Percentiles rank a stretch among this genome's conserved stretches.
Conservation (phyloP, 2,113 vertebrate species). For the Stigmatopora argus region DNA sequence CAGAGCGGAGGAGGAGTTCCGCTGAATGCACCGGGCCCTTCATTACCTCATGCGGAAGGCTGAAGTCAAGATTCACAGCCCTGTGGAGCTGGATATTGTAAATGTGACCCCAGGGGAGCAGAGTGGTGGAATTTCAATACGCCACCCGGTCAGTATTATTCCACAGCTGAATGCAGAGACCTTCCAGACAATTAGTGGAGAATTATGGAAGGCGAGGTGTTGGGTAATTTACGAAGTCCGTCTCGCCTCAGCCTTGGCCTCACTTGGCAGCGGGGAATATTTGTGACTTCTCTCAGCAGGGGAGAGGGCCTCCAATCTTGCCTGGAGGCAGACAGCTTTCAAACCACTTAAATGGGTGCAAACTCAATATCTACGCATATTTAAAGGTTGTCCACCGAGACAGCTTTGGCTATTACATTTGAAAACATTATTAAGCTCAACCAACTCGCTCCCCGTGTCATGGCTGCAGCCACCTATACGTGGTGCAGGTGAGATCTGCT, state of each 20-base stretch:
- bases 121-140: conserved; percentile 54
- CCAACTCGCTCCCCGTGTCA: conserved; percentile 1
- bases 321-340: conserved; percentile 24
- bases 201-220: conserved; percentile 52
- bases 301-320: conserved; percentile 14
- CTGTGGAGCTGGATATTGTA: conserved; percentile 46
- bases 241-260: conserved; percentile 46
- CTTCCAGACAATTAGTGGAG: conserved; percentile 66
- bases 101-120: conserved; percentile 54
- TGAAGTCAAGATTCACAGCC: conserved; percentile 50
- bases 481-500: conserved; percentile 14
- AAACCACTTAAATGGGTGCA: conserved; percentile 38
- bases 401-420: conserved; percentile 24
- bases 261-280: conserved; percentile 34
- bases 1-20: conserved; percentile 36
- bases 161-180: conserved; percentile 59
- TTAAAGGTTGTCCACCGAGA: conserved; percentile 39
- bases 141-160: conserved; percentile 53
- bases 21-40: conserved; percentile 48
- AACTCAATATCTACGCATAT: conserved; percentile 51
- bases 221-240: conserved; percentile 51
- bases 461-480: neutral
- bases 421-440: conserved; percentile 29
- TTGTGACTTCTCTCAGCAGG: conserved; percentile 44
- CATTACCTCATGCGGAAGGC: conserved; percentile 63